Conservation (phyloP, 2,113 vertebrate genomes). For the Hydrolagus affinis region DNA sequence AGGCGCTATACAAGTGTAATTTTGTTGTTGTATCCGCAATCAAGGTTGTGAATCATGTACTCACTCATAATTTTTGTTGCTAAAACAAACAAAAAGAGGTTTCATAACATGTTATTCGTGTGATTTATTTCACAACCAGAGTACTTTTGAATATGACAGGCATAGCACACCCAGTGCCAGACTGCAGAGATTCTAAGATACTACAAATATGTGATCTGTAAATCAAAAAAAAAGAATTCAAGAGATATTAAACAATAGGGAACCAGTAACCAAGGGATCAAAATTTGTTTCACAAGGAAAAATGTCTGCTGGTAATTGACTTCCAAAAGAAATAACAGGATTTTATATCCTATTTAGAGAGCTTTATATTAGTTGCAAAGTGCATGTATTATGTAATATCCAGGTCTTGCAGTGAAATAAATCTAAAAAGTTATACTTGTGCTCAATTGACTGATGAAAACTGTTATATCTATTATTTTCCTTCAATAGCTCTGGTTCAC, state of each 20-base stretch:
- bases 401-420: neutral
- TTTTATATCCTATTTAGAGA: neutral
- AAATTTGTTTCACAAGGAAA: neutral
- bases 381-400: neutral
- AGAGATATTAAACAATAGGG: neutral
- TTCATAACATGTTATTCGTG: no score
- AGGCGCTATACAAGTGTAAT: no score
- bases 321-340: neutral
- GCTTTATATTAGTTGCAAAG: neutral
- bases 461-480: neutral
- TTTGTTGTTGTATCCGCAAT: no score
- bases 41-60: no score
- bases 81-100: no score
- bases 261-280: neutral
- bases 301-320: neutral
- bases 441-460: neutral
- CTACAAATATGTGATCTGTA: neutral
- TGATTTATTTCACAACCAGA: no score
- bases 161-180: no score
- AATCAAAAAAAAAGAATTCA: neutral
- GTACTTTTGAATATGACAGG: no score
- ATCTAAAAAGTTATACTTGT: neutral
- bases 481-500: neutral
- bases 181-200: no score
- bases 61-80: no score